Evolutionary conservation across 2,888 invertebrate genomes (phyloP).

Genomic region (Dolomedes plantarius): DNA sequence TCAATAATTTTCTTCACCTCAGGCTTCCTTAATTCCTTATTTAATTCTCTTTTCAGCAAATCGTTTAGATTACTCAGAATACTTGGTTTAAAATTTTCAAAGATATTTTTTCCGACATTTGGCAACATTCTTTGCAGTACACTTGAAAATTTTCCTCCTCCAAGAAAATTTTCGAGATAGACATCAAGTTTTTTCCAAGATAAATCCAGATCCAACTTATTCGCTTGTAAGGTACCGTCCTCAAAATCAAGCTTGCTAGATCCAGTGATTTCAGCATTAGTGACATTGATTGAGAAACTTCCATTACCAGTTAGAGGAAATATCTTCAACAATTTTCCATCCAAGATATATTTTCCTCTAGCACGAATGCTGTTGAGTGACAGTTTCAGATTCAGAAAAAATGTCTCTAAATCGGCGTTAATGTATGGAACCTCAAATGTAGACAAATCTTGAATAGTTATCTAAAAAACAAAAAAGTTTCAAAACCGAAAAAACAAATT

Average conservation of each 20-base stretch:
- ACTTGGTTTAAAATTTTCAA: slow-evolving; percentile 56
- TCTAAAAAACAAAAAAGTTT: slow-evolving; percentile 49
- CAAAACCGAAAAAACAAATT: not conserved
- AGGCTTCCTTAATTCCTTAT: slow-evolving; percentile 51
- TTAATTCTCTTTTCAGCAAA: slow-evolving; percentile 45
- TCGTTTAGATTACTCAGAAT: slow-evolving; percentile 39
- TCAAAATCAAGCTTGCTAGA: slow-evolving; percentile 29
- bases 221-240: slow-evolving; percentile 33
- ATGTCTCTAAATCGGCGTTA: slow-evolving; percentile 52
- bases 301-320: slow-evolving; percentile 63
- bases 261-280: slow-evolving; percentile 34
- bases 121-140: slow-evolving; percentile 57
- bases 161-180: slow-evolving; percentile 62
- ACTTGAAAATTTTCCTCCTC: slow-evolving; percentile 56
- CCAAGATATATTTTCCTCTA: slow-evolving; percentile 45
- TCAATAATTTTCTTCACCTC: slow-evolving; percentile 63
- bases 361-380: slow-evolving; percentile 28
- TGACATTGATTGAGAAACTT: slow-evolving; percentile 60
- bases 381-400: slow-evolving; percentile 53
- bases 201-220: slow-evolving; percentile 53
- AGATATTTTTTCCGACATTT: slow-evolving; percentile 52
- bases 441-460: slow-evolving; percentile 49
- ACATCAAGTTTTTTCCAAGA: slow-evolving; percentile 43
- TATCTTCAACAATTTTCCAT: slow-evolving; percentile 60
- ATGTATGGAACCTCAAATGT: slow-evolving; percentile 44